A percentile compares a stretch with the other conserved stretches of the same genome.
Conservation (phyloP, 92 coral and sea anemone genomes). For the Micromussa lordhowensis region DNA sequence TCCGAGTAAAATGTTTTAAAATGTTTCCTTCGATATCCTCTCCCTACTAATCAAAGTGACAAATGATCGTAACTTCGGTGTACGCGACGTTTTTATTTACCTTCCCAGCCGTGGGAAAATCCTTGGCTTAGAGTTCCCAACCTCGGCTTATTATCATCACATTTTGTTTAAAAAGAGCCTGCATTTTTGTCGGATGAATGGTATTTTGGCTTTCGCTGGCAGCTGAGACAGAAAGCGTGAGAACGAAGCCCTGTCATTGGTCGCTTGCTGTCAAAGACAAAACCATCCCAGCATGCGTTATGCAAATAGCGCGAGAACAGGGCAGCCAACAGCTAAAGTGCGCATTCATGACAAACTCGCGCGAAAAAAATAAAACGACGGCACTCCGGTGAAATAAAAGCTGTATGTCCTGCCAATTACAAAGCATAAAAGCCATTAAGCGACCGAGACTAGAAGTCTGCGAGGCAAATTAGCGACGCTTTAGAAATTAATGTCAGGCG, state of each 20-base stretch:
- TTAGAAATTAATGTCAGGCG: neutral
- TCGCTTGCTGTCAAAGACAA: constrained; percentile 38
- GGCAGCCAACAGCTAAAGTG: constrained; percentile 14
- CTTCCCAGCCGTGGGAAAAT: constrained; percentile 82
- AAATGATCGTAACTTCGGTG: constrained; percentile 28
- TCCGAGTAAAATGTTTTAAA: neutral
- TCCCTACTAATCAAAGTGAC: neutral
- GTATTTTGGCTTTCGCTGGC: constrained; percentile 52
- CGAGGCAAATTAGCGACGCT: constrained; percentile 9
- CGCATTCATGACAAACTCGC: constrained; percentile 34
- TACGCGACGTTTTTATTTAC: constrained; percentile 57
- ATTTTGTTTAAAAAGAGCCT: constrained; percentile 51
- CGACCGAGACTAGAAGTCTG: constrained; percentile 36
- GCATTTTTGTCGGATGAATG: constrained; percentile 52
- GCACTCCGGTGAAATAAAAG: constrained; percentile 21
- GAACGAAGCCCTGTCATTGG: constrained; percentile 88
- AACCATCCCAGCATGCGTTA: constrained; percentile 52
- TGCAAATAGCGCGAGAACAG: constrained; percentile 14
- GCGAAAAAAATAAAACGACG: constrained; percentile 29
- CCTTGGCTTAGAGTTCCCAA: constrained; percentile 65
- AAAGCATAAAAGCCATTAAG: constrained; percentile 16
- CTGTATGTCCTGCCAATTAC: constrained; percentile 1
- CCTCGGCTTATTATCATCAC: constrained; percentile 47
- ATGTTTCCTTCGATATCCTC: neutral
- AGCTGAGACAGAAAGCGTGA: constrained; percentile 81